Evolutionary conservation across 2,113 vertebrate species (phyloP).

Genomic region (Chascanopsetta lugubris): DNA sequence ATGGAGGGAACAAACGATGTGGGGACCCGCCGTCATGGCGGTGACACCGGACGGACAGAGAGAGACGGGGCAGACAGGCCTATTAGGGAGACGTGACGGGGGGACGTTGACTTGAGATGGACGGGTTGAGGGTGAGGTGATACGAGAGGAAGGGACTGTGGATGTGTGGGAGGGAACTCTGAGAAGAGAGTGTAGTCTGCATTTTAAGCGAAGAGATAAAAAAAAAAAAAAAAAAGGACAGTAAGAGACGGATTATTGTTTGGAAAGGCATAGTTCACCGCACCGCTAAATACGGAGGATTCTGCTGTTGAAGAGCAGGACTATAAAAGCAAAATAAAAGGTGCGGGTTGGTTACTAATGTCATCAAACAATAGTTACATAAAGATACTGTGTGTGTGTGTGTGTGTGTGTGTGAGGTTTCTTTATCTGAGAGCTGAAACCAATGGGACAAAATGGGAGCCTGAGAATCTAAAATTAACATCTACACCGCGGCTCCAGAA

Average conservation of each 20-base stretch:
- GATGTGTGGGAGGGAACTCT: background rate
- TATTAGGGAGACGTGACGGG: slow-evolving; percentile 22
- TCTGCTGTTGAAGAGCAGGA: background rate
- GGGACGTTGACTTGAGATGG: slow-evolving; percentile 21
- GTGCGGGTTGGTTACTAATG: background rate
- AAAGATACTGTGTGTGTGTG: background rate
- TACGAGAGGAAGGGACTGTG: background rate
- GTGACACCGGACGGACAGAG: slow-evolving; percentile 11
- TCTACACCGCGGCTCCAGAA: background rate
- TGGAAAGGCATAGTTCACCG: background rate
- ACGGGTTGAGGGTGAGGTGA: slow-evolving; percentile 31
- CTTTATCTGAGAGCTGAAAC: background rate
- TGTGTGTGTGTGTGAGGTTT: too few species aligned
- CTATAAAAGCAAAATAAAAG: background rate
- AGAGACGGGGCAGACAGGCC: slow-evolving; percentile 39
- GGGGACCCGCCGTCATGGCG: slow-evolving; percentile 17
- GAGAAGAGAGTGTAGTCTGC: slow-evolving; percentile 1
- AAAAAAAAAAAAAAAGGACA: slow-evolving; percentile 7
- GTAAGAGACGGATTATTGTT: slow-evolving; percentile 4
- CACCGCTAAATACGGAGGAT: background rate
- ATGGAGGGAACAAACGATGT: background rate
- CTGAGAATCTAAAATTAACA: background rate
- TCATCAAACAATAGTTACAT: background rate
- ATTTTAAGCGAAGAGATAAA: slow-evolving; percentile 18
- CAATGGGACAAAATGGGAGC: background rate